phyloP scores from a whole-genome alignment of 2,113 vertebrate species.

The Pungitius pungitius region DNA sequence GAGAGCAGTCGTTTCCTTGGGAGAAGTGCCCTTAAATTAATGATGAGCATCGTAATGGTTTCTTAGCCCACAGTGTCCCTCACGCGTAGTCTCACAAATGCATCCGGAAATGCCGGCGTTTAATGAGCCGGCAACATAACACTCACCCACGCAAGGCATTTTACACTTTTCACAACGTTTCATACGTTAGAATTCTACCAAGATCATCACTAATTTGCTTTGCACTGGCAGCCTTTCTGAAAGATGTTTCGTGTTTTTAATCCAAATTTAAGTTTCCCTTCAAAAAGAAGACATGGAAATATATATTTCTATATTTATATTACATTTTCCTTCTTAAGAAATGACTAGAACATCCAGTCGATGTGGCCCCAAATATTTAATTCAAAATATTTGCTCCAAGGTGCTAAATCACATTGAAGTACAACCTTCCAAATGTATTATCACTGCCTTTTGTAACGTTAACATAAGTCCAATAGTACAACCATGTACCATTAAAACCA shows the following conservation, averaged over 20 bases:
- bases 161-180: background rate
- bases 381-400: background rate
- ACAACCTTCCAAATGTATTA: background rate
- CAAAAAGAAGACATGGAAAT: background rate
- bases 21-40: no score
- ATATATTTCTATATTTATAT: no score
- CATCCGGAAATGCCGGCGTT: no score
- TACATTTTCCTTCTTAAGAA: background rate
- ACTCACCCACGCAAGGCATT: background rate
- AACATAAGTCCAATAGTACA: no score
- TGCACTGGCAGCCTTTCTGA: background rate
- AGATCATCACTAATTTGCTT: background rate
- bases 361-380: background rate
- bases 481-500: no score
- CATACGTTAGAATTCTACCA: background rate
- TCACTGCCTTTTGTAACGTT: no score
- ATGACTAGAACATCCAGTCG: background rate
- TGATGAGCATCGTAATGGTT: no score
- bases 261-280: background rate
- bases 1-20: no score
- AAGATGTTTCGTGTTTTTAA: background rate
- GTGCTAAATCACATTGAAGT: background rate
- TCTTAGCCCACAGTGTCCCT: no score
- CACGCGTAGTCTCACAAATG: background rate
- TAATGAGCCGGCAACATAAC: no score